Evolutionary conservation across 2,888 invertebrate species (phyloP), one percentile per base, ranked within the genome.

Genomic region (Campoplex nolae): DNA sequence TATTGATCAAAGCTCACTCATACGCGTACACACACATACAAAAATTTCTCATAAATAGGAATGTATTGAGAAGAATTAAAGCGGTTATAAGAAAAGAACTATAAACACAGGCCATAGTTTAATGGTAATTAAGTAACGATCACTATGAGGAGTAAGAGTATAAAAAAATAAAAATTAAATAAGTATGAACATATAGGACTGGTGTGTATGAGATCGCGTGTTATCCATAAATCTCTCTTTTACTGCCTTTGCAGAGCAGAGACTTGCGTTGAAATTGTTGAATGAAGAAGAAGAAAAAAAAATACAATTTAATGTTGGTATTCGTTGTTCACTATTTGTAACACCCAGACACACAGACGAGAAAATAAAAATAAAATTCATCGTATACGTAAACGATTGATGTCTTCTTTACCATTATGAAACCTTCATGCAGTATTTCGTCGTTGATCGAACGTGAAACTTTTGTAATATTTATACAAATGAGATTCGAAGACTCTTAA

Each of bases 261-360:
- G 11, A 58, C n/a, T 18, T 74, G 32, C 35, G 70, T 85, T 85
- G 54, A 42, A 76, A 67, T 62, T 75, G 28, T n/a, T 68, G 58
- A 32, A 58, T 62, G 67, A 35, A 23, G 48, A 62, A 62, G 65
- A 73, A 78, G 23, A 23, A 78, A 73, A 42, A 76, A 80, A 74
- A 62, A 62, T 62, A 62, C n/a, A 83, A 88, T 83, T 88, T 91
- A 92, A 92, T 91, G 93, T 93, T 91, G 91, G 90, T 93, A 94
- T 92, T 93, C 91, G 91, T 92, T 94, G 93, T 94, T 93, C 92
- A 93, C 92, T 94, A 93, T 94, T 94, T 94, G 93, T 94, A 93
- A 93, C 90, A 90, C 75, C 78, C 87, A 83, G 75, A 85, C 82
- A 90, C 91, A 89, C 90, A 91, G 88, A 90, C 86, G 90, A 92